Evolutionary conservation across 2,888 invertebrate species (phyloP), one percentile per base, ranked within the genome.

Genomic region (Conops quadrifasciatus): DNA sequence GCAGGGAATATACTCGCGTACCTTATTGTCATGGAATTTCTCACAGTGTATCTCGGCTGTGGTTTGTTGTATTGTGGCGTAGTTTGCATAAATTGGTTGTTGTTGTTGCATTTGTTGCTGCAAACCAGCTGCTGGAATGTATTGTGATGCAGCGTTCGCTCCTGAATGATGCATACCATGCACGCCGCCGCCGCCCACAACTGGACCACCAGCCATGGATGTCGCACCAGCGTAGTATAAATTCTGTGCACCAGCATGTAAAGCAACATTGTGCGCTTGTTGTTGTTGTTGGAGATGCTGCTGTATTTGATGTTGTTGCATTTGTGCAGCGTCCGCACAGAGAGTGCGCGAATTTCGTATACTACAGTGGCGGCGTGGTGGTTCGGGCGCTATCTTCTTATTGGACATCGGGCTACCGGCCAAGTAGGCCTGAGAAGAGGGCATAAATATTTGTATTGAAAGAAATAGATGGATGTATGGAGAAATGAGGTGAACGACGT

Each of bases 311-410:
- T 67, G 76, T 53, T 74, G 67, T 72, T 77, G 75, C 75, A 80
- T 72, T 79, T 73, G 74, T 19, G 72, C 66, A 43, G 71, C 75
- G 71, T 78, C 78, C 62, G 77, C 76, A 71, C 76, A 76, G 71
- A 79, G 53, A 73, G 83, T 78, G 67, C 84, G 80, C 45, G 84
- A 81, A 74, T 84, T 85, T 75, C 85, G 83, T 78, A 85, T 85
- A 81, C 85, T 87, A 79, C 89, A 91, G 79, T 92, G 92, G 2
- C 94, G 88, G 76, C 94, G 91, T 1, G 93, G 94, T 0, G 94
- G 94, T 74, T 93, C 93, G 0, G 94, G 94, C 0, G 94, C 94
- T 66, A 92, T 90, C 81, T 94, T 92, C 80, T 94, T 91, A 56
- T 91, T 90, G 78, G 92, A 89, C 87, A 92, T 89, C 3, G 93